Conservation (phyloP, 1,140 invertebrate species). For the Contarinia nasturtii region DNA sequence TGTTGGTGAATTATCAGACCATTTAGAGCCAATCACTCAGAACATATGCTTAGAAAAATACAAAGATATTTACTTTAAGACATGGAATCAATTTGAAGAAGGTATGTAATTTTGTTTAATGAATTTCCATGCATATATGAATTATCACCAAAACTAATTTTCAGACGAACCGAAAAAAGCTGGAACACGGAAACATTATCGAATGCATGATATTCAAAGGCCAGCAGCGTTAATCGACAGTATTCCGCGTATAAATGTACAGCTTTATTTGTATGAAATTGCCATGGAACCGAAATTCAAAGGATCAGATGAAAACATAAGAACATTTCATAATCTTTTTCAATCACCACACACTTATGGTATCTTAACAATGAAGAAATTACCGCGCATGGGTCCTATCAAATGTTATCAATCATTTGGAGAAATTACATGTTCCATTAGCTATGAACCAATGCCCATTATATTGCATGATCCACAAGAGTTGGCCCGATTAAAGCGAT, state of each 20-base stretch:
- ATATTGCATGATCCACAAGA: constrained; percentile 34
- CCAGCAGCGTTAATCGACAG: constrained; percentile 12
- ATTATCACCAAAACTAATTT: too few species aligned
- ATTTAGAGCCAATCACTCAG: constrained; percentile 49
- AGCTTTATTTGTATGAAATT: constrained; percentile 15
- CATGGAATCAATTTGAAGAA: constrained; percentile 31
- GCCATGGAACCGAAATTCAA: constrained; percentile 10
- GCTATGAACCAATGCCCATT: constrained; percentile 28
- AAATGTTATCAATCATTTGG: constrained; percentile 73
- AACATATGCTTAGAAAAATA: constrained; percentile 23
- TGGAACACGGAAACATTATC: constrained; percentile 50
- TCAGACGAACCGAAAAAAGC: constrained; percentile 11
- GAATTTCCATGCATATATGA: too few species aligned
- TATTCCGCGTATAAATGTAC: constrained; percentile 10
- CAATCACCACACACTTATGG: constrained; percentile 27
- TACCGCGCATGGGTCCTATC: constrained; percentile 48
- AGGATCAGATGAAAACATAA: constrained; percentile 4
- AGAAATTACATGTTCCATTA: constrained; percentile 39
- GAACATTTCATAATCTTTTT: constrained; percentile 20
- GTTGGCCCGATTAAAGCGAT: constrained; percentile 21
- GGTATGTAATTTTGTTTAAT: constrained; percentile 8
- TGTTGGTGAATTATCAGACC: constrained; percentile 55
- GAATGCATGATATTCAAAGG: constrained; percentile 45
- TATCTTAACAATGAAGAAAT: constrained; percentile 32
- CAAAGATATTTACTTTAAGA: constrained; percentile 15